A percentile compares a stretch with the other conserved stretches of the same genome.
Evolutionary conservation across 2,113 vertebrate species (phyloP).

Genomic region (Siniperca knerii): DNA sequence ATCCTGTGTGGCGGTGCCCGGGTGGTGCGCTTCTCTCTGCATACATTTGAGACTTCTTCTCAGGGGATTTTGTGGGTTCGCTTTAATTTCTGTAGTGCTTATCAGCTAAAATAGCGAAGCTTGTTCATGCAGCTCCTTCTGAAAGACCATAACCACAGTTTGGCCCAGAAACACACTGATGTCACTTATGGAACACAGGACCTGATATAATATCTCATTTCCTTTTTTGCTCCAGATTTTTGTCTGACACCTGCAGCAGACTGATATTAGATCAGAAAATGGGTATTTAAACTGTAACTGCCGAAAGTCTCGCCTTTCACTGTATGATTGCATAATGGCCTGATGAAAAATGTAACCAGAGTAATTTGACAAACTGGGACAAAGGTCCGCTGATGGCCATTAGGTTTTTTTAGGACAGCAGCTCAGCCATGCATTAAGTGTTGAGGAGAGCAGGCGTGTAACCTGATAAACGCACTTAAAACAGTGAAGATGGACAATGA

Average conservation of each 20-base stretch:
- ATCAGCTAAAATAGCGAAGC: conserved; percentile 47
- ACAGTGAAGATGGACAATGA: conserved; percentile 78
- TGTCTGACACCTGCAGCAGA: conserved; percentile 6
- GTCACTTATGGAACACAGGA: conserved; percentile 24
- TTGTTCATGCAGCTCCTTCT: conserved; percentile 7
- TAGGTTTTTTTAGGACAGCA: conserved; percentile 67
- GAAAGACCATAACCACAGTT: conserved; percentile 20
- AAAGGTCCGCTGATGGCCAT: conserved; percentile 69
- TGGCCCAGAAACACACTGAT: conserved; percentile 31
- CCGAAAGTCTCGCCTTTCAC: conserved; percentile 22
- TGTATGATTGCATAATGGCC: conserved; percentile 40
- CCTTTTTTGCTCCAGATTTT: neutral
- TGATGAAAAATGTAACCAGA: conserved; percentile 57
- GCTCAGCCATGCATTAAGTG: conserved; percentile 73
- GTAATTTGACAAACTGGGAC: conserved; percentile 67
- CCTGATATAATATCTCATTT: conserved; percentile 12
- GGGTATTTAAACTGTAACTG: conserved; percentile 16
- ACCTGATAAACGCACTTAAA: conserved; percentile 84
- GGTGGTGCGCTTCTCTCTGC: conserved; percentile 11
- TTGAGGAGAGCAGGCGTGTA: conserved; percentile 69
- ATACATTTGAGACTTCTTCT: conserved; percentile 39
- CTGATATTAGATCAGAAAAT: conserved; percentile 1
- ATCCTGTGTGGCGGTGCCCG: conserved; percentile 23
- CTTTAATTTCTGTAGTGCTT: conserved; percentile 53
- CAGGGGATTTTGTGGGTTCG: conserved; percentile 43